A percentile compares a stretch with the other conserved stretches of the same genome.
Evolutionary conservation across 2,797 vertebrate species (phyloP).

Genomic region (Gymnothorax javanicus): DNA sequence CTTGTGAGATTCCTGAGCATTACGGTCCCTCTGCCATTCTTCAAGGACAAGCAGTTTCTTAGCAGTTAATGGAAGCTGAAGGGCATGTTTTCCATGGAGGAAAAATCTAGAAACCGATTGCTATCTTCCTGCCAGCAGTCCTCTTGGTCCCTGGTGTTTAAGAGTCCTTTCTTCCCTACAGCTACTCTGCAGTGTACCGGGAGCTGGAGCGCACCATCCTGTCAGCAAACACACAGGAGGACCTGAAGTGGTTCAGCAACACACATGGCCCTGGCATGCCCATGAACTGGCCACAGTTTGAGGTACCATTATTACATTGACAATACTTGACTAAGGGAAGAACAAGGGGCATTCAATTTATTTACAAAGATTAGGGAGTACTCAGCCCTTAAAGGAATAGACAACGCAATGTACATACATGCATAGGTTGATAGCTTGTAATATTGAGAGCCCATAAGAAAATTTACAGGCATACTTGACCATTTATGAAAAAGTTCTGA

Average conservation of each 20-base stretch:
- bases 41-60: background rate
- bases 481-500: too few relatives aligned
- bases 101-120: background rate
- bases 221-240: constrained; percentile 85
- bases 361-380: background rate
- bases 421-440: too few relatives aligned
- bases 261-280: constrained; percentile 88
- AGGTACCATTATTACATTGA: constrained; percentile 73
- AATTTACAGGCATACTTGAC: too few relatives aligned
- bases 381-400: background rate
- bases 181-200: constrained; percentile 84
- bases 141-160: background rate
- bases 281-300: constrained; percentile 98
- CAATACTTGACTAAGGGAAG: background rate
- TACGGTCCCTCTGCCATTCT: background rate
- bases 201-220: constrained; percentile 88
- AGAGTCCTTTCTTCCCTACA: constrained; percentile 54
- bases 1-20: background rate
- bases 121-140: background rate
- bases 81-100: background rate
- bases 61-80: background rate
- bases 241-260: constrained; percentile 91
- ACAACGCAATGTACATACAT: too few relatives aligned
- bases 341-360: background rate
- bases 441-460: too few relatives aligned